Evolutionary conservation across 2,888 invertebrate species (phyloP).

Genomic region (Hermaeophaga mercurialis): DNA sequence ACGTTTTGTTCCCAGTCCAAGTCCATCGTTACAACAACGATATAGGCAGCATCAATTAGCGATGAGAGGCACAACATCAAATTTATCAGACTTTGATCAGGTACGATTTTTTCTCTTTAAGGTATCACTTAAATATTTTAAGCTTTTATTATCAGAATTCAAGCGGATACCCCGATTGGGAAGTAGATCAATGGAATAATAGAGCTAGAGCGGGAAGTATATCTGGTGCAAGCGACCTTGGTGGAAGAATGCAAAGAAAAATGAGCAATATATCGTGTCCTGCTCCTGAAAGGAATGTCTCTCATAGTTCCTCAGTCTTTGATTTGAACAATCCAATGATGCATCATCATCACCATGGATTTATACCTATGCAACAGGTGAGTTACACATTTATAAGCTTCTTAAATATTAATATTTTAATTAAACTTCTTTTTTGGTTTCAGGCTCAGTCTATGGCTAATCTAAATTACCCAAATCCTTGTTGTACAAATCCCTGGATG

Average conservation of each 20-base stretch:
- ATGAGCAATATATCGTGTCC: constrained; percentile 52
- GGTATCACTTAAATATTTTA: too few species aligned
- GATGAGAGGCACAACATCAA: constrained; percentile 58
- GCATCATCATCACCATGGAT: constrained; percentile 49
- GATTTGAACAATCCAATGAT: constrained; percentile 57
- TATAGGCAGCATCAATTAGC: constrained; percentile 65
- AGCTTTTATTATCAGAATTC: constrained; percentile 48
- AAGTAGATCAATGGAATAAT: constrained; percentile 52
- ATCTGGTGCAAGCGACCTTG: constrained; percentile 51
- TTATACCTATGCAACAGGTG: constrained; percentile 66
- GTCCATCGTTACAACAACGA: constrained; percentile 61
- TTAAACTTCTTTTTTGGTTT: constrained; percentile 33
- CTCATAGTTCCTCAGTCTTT: constrained; percentile 62
- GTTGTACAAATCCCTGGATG: constrained; percentile 56
- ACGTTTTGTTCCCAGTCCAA: constrained; percentile 47
- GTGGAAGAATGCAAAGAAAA: constrained; percentile 45
- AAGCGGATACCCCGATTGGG: constrained; percentile 59
- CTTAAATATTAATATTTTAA: too few species aligned
- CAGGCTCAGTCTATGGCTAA: constrained; percentile 76
- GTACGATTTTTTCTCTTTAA: constrained; percentile 32
- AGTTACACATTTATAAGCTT: constrained; percentile 24
- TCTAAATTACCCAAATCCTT: constrained; percentile 65
- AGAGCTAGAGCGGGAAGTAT: constrained; percentile 54
- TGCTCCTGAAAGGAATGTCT: constrained; percentile 38
- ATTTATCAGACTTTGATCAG: constrained; percentile 53